Evolutionary conservation across 2,888 invertebrate species (phyloP), one percentile per base, ranked within the genome.

Genomic region (Cylindroiulus punctatus): DNA sequence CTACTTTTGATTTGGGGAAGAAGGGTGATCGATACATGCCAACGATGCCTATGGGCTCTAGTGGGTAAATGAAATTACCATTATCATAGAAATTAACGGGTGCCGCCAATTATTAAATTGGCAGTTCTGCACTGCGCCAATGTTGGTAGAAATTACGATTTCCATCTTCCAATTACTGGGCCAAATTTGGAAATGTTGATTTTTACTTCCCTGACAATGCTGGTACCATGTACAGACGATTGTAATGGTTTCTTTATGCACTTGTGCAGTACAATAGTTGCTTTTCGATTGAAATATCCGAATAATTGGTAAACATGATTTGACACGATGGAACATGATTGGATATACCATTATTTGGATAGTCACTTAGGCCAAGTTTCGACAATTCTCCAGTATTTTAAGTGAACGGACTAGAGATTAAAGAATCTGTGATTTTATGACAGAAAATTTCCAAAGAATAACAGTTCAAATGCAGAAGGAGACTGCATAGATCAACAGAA

Each of bases 1-100:
- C 65, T 65, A 65, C 65, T 65, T 65, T 65, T 65, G 65, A 65
- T 65, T 26, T 65, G 65, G 65, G 65, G 65, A 65, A 65, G 65
- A 65, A 65, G 65, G 65, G 65, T 22, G 65, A 65, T 65, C 65
- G 22, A 65, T 65, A 65, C 65, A 65, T 65, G 65, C 22, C 65
- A 65, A 65, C 65, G 65, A 65, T 65, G 65, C 65, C 65, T 65
- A 65, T 65, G 65, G 65, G 65, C 65, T 65, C 7, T 22, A 65
- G 65, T 26, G 65, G 22, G 65, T 57, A 57, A 65, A 65, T 65
- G 65, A 65, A 65, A 65, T 65, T 65, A 65, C 65, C 65, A 26
- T 65, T 65, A 65, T 65, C 22, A 22, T 65, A 65, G 65, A 65
- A 65, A 65, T 65, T 65, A 65, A 22, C 65, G 65, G 65, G 26